Conservation (phyloP, 1,140 invertebrate species). For the Cotesia glomerata region DNA sequence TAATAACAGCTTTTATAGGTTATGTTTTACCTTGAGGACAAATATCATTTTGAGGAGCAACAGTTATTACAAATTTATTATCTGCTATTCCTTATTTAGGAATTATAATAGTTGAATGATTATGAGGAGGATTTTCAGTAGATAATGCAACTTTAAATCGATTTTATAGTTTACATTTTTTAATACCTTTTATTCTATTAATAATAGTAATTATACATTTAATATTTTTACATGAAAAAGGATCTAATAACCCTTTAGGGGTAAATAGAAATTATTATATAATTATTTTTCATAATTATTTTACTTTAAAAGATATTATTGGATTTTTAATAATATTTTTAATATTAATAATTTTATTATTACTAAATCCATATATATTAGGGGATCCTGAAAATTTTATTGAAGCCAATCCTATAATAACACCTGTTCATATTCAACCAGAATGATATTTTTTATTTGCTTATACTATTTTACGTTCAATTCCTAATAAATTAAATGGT, state of each 20-base stretch:
- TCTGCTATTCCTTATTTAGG: constrained; percentile 73
- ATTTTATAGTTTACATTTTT: constrained; percentile 76
- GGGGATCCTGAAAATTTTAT: constrained; percentile 73
- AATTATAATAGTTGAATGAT: constrained; percentile 66
- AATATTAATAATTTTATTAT: constrained; percentile 57
- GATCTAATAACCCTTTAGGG: constrained; percentile 69
- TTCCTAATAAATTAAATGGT: constrained; percentile 77
- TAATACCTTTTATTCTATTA: constrained; percentile 72
- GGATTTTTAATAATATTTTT: constrained; percentile 64
- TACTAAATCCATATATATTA: constrained; percentile 63
- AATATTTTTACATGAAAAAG: constrained; percentile 68
- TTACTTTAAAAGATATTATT: constrained; percentile 67
- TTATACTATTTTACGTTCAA: constrained; percentile 76
- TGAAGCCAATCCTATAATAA: constrained; percentile 71
- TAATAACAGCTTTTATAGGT: constrained; percentile 72
- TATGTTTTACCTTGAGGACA: constrained; percentile 76
- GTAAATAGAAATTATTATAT: constrained; percentile 68
- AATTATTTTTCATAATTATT: constrained; percentile 69
- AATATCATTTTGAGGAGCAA: constrained; percentile 78
- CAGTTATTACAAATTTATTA: constrained; percentile 75
- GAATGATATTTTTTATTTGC: constrained; percentile 80
- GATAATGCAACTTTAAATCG: constrained; percentile 72
- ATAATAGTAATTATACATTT: constrained; percentile 68
- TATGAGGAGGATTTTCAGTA: constrained; percentile 75
- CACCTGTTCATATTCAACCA: constrained; percentile 76